Evolutionary conservation across 2,888 invertebrate genomes (phyloP), one percentile per base, ranked within the genome.

Genomic region (Anoplius nigerrimus): DNA sequence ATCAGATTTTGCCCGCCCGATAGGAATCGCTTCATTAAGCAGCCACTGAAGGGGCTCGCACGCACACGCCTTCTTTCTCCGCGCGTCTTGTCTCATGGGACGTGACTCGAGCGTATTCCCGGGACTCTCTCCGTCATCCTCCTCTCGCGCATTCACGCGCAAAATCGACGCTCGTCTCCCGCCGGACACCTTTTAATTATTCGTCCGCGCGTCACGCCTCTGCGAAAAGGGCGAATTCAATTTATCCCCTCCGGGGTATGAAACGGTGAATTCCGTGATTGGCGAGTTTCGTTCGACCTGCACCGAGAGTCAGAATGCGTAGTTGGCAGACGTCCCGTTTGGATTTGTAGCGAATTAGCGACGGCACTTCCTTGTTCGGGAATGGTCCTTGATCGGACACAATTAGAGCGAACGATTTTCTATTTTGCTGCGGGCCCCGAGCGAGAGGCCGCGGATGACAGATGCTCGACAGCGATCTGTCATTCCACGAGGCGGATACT

Each of bases 21-120:
- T 86, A 86, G 80, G 76, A 77, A 82, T 84, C 82, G 81, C 81
- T 86, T 86, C 84, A 82, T 86, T 84, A 85, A 81, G 63, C 34
- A 34, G 48, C 56, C 61, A 34, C 27, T 34, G 55, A 34, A 55
- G 55, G 27, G 24, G 15, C 21, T 8, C 45, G 56, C 20, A 24
- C 56, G 54, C 21, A 20, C 65, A 66, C 74, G 66, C 69, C 34
- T 34, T 34, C 34, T 3, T 34, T 34, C 34, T 3, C 34, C 63
- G 66, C 62, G 62, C 66, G 64, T 59, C 56, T 45, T 60, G 59
- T 69, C 54, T 34, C 34, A 34, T 34, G 34, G 34, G 34, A 34
- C 8, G 6, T 34, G 34, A 34, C 34, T 34, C 34, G 34, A 34
- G 34, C 11, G 34, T n/a, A n/a, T 34, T 34, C 34, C 34, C n/a